Conservation (phyloP, 2,888 invertebrate species). For the Galerucella calmariensis region DNA sequence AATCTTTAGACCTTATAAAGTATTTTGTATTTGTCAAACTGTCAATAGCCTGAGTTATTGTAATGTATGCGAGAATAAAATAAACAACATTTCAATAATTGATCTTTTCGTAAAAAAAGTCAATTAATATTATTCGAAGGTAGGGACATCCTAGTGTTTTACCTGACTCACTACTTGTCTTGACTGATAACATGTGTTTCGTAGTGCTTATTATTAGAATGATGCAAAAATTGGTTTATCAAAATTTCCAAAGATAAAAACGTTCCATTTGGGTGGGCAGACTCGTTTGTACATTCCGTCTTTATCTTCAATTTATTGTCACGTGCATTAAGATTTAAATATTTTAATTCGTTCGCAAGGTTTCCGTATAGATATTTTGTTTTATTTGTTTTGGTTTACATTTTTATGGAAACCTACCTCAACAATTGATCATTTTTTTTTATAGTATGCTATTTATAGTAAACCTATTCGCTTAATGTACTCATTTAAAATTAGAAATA, state of each 20-base stretch:
- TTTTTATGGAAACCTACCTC: constrained; percentile 14
- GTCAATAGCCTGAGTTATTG: too few relatives aligned
- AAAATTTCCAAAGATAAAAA: constrained; percentile 21
- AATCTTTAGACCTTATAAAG: too few relatives aligned
- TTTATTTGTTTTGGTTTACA: constrained; percentile 15
- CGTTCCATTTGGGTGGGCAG: constrained; percentile 15
- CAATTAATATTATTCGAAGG: too few relatives aligned
- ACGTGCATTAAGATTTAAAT: constrained; percentile 14
- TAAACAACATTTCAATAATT: too few relatives aligned
- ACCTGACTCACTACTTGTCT: neutral
- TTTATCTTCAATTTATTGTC: constrained; percentile 26
- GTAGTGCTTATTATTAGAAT: constrained; percentile 16
- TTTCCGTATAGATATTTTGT: constrained; percentile 8
- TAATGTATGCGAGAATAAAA: too few relatives aligned
- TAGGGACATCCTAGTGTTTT: neutral
- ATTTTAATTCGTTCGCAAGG: constrained; percentile 4
- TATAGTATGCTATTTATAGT: neutral
- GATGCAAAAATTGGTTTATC: constrained; percentile 17
- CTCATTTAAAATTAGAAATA: constrained; percentile 7
- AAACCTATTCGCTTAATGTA: neutral
- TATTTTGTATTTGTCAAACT: too few relatives aligned
- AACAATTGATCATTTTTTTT: constrained; percentile 4
- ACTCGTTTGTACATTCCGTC: constrained; percentile 10
- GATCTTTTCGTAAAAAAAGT: too few relatives aligned
- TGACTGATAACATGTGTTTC: constrained; percentile 7